phyloP scores from a whole-genome alignment of 2,797 vertebrate species.

The Labroides dimidiatus region DNA sequence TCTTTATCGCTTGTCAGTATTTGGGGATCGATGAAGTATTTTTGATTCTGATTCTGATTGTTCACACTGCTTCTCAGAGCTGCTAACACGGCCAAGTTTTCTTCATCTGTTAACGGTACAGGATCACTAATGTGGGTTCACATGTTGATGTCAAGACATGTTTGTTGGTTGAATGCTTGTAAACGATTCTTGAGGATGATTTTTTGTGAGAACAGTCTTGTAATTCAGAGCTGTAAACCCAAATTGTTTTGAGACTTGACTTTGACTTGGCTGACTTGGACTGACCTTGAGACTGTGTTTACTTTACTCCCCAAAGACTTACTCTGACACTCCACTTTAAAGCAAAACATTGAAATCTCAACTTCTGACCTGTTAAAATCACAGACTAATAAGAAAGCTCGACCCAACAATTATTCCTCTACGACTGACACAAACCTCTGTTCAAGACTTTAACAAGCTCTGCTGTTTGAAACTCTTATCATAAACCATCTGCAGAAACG shows the following conservation, averaged over 20 bases:
- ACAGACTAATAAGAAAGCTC: neutral
- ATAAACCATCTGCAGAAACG: neutral
- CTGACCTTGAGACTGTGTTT: conserved; percentile 1
- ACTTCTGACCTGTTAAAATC: neutral
- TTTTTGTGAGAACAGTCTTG: neutral
- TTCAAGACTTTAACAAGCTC: conserved; percentile 6
- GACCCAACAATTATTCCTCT: neutral
- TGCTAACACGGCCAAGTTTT: neutral
- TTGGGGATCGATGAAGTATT: too few relatives aligned
- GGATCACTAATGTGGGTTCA: neutral
- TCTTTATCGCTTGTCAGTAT: neutral
- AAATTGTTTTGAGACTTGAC: too few relatives aligned
- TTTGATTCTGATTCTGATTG: neutral
- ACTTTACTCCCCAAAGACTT: conserved; percentile 5
- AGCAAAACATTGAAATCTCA: conserved; percentile 3
- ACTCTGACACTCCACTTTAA: conserved; percentile 6
- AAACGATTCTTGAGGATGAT: neutral
- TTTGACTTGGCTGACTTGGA: conserved; percentile 5
- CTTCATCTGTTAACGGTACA: neutral
- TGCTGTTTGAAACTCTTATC: conserved; percentile 16
- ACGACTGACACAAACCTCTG: neutral
- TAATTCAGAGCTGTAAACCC: conserved; percentile 17
- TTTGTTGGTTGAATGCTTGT: neutral
- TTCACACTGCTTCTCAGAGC: neutral
- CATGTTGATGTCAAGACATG: neutral